Percentiles rank a stretch among this genome's conserved stretches.
phyloP scores from a whole-genome alignment of 2,113 vertebrate species.

The Rutilus rutilus region DNA sequence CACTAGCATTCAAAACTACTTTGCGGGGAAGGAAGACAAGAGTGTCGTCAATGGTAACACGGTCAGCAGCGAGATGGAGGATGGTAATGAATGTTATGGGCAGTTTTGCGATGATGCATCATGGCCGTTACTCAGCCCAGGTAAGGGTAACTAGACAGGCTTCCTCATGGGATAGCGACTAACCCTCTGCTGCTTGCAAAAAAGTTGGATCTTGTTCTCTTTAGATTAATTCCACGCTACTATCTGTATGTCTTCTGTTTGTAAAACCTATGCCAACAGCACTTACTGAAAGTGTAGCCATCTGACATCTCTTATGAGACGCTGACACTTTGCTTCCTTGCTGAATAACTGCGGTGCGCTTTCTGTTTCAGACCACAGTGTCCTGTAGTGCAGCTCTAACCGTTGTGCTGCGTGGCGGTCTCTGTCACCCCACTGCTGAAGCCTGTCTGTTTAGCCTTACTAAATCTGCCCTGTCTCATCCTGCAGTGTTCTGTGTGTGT shows the following conservation, averaged over 20 bases:
- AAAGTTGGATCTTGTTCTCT: conserved; percentile 17
- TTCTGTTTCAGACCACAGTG: conserved; percentile 18
- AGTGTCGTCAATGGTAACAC: conserved; percentile 81
- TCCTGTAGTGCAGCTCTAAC: conserved; percentile 40
- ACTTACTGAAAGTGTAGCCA: conserved; percentile 2
- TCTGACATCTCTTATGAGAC: background rate
- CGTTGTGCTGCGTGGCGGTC: conserved; percentile 6
- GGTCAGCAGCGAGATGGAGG: conserved; percentile 82
- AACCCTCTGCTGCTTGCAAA: conserved; percentile 22
- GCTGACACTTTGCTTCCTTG: conserved; percentile 37
- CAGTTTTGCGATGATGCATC: conserved; percentile 82
- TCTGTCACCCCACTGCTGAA: conserved; percentile 49
- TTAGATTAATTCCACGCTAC: conserved; percentile 29
- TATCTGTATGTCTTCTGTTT: conserved; percentile 37
- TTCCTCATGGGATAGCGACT: conserved; percentile 45
- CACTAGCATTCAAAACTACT: conserved; percentile 75
- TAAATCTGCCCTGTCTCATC: conserved; percentile 54
- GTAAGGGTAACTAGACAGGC: conserved; percentile 92
- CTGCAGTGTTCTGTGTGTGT: conserved; percentile 24
- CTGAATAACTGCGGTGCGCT: conserved; percentile 31
- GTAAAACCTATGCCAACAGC: conserved; percentile 21
- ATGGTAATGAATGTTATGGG: conserved; percentile 85
- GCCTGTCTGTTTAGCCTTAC: conserved; percentile 92
- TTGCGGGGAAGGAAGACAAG: conserved; percentile 68
- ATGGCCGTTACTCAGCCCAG: conserved; percentile 82